Conservation (phyloP, 2,797 vertebrate species). For the Catamblyrhynchus diadema region DNA sequence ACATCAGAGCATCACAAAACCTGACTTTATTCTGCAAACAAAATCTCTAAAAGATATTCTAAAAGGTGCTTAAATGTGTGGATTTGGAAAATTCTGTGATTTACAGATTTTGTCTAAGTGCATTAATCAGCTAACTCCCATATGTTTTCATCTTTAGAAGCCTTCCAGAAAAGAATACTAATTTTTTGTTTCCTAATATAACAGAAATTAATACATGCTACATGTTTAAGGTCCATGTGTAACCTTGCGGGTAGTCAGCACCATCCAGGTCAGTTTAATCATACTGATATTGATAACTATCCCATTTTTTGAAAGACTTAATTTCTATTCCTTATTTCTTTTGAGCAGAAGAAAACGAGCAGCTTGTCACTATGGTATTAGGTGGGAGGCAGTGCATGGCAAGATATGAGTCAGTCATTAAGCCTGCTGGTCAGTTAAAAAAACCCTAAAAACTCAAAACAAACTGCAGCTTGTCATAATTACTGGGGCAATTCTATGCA, state of each 20-base stretch:
- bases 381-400: neutral
- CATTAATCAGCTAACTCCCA: neutral
- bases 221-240: neutral
- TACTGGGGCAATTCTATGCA: neutral
- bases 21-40: neutral
- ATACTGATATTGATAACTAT: neutral
- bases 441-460: neutral
- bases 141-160: neutral
- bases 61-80: neutral
- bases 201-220: neutral
- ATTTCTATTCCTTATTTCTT: neutral
- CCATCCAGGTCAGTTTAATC: neutral
- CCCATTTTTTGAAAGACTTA: neutral
- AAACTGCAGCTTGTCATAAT: neutral
- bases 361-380: neutral
- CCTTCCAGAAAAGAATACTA: neutral
- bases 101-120: neutral
- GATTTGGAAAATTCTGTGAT: neutral
- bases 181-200: neutral
- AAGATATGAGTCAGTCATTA: slow-evolving; percentile 1
- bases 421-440: slow-evolving; percentile 2
- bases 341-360: neutral
- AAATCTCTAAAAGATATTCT: neutral
- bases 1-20: neutral
- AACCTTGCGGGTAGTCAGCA: neutral